A percentile compares a stretch with the other conserved stretches of the same genome.
Conservation (phyloP, 2,888 invertebrate species). For the Nebria salina region DNA sequence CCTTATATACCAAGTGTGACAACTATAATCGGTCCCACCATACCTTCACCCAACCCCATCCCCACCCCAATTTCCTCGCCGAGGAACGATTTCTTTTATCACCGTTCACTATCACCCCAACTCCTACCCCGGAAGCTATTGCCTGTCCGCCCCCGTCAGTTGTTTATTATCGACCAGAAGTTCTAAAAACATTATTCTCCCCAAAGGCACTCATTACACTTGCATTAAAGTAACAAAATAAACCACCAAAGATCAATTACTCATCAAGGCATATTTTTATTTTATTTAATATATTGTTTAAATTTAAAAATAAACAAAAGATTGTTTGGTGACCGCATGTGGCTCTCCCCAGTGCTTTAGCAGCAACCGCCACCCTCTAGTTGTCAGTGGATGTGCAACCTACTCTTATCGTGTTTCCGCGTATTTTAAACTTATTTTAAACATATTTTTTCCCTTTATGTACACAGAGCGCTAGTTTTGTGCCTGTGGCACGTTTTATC, state of each 20-base stretch:
- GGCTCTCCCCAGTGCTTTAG: not conserved
- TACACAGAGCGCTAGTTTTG: slow-evolving; percentile 22
- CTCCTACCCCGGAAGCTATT: slow-evolving; percentile 26
- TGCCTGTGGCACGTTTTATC: slow-evolving; percentile 10
- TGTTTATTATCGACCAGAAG: slow-evolving; percentile 38
- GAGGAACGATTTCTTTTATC: slow-evolving; percentile 43
- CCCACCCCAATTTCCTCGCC: not conserved
- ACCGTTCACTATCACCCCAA: slow-evolving; percentile 35
- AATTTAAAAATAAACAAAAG: not conserved
- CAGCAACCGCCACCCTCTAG: not conserved
- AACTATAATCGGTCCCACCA: slow-evolving; percentile 31
- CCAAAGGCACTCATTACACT: too few species aligned
- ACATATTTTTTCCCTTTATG: slow-evolving; percentile 43
- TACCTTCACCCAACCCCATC: not conserved
- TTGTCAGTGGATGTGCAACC: not conserved
- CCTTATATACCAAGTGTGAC: slow-evolving; percentile 28
- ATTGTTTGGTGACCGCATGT: not conserved
- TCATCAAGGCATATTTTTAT: too few species aligned
- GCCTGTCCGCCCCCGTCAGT: slow-evolving; percentile 27
- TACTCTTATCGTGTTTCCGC: slow-evolving; percentile 44
- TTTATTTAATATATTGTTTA: not conserved
- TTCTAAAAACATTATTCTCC: not conserved
- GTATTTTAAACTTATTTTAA: slow-evolving; percentile 47
- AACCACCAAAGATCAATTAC: too few species aligned
- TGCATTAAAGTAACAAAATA: too few species aligned